Evolutionary conservation across 2,113 vertebrate genomes (phyloP), one percentile per base, ranked within the genome.

Genomic region (Paralichthys olivaceus): DNA sequence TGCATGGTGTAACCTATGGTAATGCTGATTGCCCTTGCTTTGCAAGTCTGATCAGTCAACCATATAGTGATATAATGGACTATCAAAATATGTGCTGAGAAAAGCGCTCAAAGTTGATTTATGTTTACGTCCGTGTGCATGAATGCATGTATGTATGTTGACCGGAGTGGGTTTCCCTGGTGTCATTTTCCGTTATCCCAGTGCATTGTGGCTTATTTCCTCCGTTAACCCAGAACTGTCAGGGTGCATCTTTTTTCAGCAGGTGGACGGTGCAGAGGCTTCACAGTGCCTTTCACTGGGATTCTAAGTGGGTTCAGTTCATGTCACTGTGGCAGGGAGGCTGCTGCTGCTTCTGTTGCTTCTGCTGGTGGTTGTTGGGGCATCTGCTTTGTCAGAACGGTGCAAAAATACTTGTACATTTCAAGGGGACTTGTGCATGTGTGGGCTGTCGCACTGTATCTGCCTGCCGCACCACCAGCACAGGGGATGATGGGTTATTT

Each of bases 21-120:
- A 78, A 91, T 84, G 73, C 37, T 82, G 63, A 81, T 47, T 71
- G 62, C 40, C 65, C 57, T 47, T 11, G 1, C 80, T 87, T 80
- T 89, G 79, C 77, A 81, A 79, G 60, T 87, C 71, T 65, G 72
- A 84, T 86, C 54, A 83, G 56, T 77, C 79, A 32, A 53, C 77
- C 47, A 17, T 34, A 34, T 17, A 3, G 47, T 69, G 56, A 68
- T 69, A 40, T 40, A 40, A 40, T 59, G 78, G 49, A 15, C 26
- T 29, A 54, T 86, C 29, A 75, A 67, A 75, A 71, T 67, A 75
- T 77, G 55, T 19, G 17, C 69, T 76, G 34, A 69, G 43, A 77
- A 28, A 26, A 40, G 54, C 17, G 17, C 5, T 61, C 14, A 29
- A 2, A 8, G 43, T 51, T 4, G 17, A 51, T 13, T 7, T 13